These are phyloP conservation scores for Zonitis immaculata DNA, from an alignment of 2,888 invertebrate species.

Conservation along the genomic window DNA sequence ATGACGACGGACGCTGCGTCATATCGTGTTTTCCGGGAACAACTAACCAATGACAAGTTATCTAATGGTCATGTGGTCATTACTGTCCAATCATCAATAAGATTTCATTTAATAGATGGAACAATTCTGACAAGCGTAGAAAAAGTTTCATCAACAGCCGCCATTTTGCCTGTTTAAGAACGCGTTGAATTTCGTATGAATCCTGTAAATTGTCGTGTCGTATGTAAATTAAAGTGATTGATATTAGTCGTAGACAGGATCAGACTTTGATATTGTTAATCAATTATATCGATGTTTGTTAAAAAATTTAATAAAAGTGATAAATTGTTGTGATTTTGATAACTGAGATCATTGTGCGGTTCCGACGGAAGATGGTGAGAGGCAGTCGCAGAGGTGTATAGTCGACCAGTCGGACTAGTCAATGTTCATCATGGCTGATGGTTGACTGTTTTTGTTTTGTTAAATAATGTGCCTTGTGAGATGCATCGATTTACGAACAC, in stretches of 20 bases:
- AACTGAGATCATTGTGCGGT: slow-evolving; percentile 66
- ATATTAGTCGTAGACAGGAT: slow-evolving; percentile 45
- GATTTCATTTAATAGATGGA: slow-evolving; percentile 51
- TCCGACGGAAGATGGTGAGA: slow-evolving; percentile 71
- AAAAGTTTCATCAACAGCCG: slow-evolving; percentile 94
- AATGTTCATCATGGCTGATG: slow-evolving; percentile 77
- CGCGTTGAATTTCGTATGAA: slow-evolving; percentile 71
- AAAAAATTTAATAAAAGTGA: slow-evolving; percentile 53
- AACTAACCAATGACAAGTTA: slow-evolving; percentile 45
- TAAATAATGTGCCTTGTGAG: slow-evolving; percentile 71
- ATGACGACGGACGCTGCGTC: slow-evolving; percentile 48
- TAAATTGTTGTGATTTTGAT: slow-evolving; percentile 57
- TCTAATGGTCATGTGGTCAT: slow-evolving; percentile 50
- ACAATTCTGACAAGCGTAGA: slow-evolving; percentile 89
- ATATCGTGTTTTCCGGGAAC: slow-evolving; percentile 46
- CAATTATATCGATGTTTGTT: slow-evolving; percentile 46
- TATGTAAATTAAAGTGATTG: slow-evolving; percentile 45
- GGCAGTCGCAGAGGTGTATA: slow-evolving; percentile 52
- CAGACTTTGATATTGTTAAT: slow-evolving; percentile 40
- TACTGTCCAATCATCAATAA: slow-evolving; percentile 45
- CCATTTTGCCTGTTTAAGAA: slow-evolving; percentile 85
- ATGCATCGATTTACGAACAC: slow-evolving; percentile 67
- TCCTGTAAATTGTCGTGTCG: slow-evolving; percentile 62
- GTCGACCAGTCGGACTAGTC: slow-evolving; percentile 63
- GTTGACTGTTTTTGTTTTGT: slow-evolving; percentile 63